Evolutionary conservation across 2,797 vertebrate genomes (phyloP).

Genomic region (Octomys mimax): DNA sequence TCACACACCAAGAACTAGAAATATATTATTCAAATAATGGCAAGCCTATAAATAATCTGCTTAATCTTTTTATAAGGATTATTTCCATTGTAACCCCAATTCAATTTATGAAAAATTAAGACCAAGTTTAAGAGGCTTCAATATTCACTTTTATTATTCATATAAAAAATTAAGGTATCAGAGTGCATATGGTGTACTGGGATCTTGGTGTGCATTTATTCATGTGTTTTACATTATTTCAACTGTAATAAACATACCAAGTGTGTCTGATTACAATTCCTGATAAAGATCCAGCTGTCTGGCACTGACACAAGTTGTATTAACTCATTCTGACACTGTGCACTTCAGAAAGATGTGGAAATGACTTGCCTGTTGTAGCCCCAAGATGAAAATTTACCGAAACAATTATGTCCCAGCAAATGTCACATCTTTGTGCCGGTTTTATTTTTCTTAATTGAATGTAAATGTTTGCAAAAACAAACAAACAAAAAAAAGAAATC

Average conservation of each 20-base stretch:
- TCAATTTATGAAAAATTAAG: constrained; percentile 82
- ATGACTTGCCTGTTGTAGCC: constrained; percentile 79
- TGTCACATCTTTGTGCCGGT: constrained; percentile 76
- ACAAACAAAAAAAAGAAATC: constrained; percentile 46
- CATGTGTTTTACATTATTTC: constrained; percentile 87
- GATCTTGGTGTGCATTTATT: constrained; percentile 87
- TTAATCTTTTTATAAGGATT: constrained; percentile 38
- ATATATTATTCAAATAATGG: constrained; percentile 40
- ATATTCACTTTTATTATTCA: constrained; percentile 89
- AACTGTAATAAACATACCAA: constrained; percentile 88
- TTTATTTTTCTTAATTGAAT: constrained; percentile 85
- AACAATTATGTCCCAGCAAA: constrained; percentile 84
- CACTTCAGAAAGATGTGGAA: constrained; percentile 74
- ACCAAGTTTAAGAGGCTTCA: constrained; percentile 85
- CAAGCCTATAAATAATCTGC: constrained; percentile 47
- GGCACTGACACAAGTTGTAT: constrained; percentile 88
- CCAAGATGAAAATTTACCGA: constrained; percentile 83
- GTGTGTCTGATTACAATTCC: constrained; percentile 90
- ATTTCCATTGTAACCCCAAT: constrained; percentile 63
- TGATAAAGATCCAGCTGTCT: constrained; percentile 88
- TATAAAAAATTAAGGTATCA: constrained; percentile 87
- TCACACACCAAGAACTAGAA: constrained; percentile 15
- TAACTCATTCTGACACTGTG: constrained; percentile 89
- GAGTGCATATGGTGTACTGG: constrained; percentile 85
- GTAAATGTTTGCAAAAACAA: constrained; percentile 86